These are phyloP conservation scores for Cyprinodon diabolis DNA, from an alignment of 2,797 vertebrate species.

Conservation along the genomic window DNA sequence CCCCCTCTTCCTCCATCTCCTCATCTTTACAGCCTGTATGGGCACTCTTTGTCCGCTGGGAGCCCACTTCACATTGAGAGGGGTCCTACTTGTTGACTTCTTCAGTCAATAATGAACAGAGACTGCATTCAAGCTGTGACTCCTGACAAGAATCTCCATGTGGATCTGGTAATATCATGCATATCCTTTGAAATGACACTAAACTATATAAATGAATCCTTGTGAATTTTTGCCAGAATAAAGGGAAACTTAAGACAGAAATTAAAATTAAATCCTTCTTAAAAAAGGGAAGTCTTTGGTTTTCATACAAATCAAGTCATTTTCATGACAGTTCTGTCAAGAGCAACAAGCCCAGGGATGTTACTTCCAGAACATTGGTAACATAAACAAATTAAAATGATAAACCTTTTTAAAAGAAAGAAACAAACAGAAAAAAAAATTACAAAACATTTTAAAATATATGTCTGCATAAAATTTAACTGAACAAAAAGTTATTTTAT, in stretches of 20 bases:
- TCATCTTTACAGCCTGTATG: constrained; percentile 67
- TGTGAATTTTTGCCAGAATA: constrained; percentile 42
- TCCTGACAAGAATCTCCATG: constrained; percentile 69
- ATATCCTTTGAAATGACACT: constrained; percentile 24
- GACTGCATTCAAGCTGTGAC: constrained; percentile 72
- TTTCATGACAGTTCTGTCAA: constrained; percentile 57
- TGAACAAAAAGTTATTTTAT: not conserved
- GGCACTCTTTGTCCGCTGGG: constrained; percentile 72
- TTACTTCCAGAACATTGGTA: not conserved
- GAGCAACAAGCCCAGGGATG: constrained; percentile 14
- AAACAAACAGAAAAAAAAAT: no score
- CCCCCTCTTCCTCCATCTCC: constrained; percentile 53
- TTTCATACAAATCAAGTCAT: constrained; percentile 41
- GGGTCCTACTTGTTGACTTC: constrained; percentile 73
- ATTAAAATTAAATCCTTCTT: constrained; percentile 57
- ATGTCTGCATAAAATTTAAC: not conserved
- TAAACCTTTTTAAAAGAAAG: not conserved
- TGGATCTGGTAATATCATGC: constrained; percentile 49
- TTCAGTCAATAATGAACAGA: constrained; percentile 81
- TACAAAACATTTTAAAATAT: not conserved
- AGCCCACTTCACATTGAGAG: constrained; percentile 80
- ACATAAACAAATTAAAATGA: not conserved
- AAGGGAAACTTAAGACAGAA: constrained; percentile 47
- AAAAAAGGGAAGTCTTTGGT: constrained; percentile 30
- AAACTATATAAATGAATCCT: constrained; percentile 61